Base-by-base conservation (phyloP, 2,113 vertebrate species). In the Nyctibius bracteatus region DNA sequence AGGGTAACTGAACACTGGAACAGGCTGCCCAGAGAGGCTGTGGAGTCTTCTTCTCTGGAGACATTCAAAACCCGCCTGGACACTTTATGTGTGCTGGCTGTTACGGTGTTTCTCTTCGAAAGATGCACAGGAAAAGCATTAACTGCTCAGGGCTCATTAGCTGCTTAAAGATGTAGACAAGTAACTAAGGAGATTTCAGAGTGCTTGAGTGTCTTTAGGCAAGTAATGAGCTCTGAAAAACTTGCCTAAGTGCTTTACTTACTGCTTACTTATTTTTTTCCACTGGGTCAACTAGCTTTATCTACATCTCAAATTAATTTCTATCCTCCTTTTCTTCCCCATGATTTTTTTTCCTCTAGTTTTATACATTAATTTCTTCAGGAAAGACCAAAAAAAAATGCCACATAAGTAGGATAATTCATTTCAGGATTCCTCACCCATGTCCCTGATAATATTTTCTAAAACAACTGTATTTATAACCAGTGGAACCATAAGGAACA, bases 201-300 rank as follows among this genome's bases (percentile, higher is more conserved):
- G 9, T 31, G 16, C 39, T 35, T 2, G 2, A 31, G 31, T 37
- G 14, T 65, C 63, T 81, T 78, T 30, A 63, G 22, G 43, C n/a
- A 87, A 78, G 35, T 68, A 93, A 81, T 28, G 31, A 77, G 44
- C 49, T 88, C 58, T 37, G 28, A 85, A 86, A 86, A 86, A 4
- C 81, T 86, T 41, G 19, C 44, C 37, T 90, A 87, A 84, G 75
- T 49, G 44, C 57, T 88, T 90, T 79, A 67, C 6, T 82, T 67
- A 73, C 8, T n/a, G 31, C 66, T 72, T 74, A 28, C 12, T 67
- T 81, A 57, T 81, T 95, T 93, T 81, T 67, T 88, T 93, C 49
- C 24, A 16, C 12, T 52, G 35, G 35, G 41, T 74, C 70, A 90
- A 71, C 30, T 12, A 59, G 22, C 9, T 82, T 72, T 22, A 59